These are phyloP conservation scores for Lycaena phlaeas DNA, from an alignment of 2,888 invertebrate species.

Conservation along the genomic window DNA sequence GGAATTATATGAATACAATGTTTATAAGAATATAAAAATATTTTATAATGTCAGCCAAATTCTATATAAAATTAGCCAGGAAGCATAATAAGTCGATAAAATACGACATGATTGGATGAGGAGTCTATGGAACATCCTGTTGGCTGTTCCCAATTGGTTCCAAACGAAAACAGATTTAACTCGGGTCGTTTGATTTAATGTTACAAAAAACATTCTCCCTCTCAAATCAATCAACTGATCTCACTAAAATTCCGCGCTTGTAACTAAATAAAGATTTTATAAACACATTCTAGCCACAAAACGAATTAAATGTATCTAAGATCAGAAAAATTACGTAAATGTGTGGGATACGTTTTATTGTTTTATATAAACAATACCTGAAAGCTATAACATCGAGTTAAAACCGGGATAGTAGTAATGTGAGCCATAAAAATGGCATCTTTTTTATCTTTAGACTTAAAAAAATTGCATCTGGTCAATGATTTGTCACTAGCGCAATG, in stretches of 20 bases:
- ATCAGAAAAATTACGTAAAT: no score
- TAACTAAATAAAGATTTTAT: slow-evolving; percentile 6
- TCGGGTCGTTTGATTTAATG: slow-evolving; percentile 5
- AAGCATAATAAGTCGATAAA: slow-evolving; percentile 2
- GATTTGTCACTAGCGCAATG: no score
- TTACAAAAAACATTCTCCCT: slow-evolving; percentile 8
- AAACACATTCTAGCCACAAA: not conserved
- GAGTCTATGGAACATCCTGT: slow-evolving; percentile 5
- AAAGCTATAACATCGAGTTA: no score
- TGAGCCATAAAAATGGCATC: no score
- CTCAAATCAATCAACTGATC: slow-evolving; percentile 6
- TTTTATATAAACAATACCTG: not conserved
- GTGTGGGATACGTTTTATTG: not conserved
- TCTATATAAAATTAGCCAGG: not conserved
- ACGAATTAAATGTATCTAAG: slow-evolving; percentile 3
- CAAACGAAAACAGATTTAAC: slow-evolving; percentile 6
- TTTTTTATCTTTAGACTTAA: no score
- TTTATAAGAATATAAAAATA: not conserved
- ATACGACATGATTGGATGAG: slow-evolving; percentile 6
- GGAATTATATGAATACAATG: no score
- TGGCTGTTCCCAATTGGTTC: slow-evolving; percentile 8
- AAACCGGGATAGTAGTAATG: no score
- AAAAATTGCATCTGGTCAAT: no score
- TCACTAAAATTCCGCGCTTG: not conserved
- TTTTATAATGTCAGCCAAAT: not conserved